Base-by-base conservation (phyloP, 2,797 vertebrate genomes). In the Spondyliosoma cantharus region DNA sequence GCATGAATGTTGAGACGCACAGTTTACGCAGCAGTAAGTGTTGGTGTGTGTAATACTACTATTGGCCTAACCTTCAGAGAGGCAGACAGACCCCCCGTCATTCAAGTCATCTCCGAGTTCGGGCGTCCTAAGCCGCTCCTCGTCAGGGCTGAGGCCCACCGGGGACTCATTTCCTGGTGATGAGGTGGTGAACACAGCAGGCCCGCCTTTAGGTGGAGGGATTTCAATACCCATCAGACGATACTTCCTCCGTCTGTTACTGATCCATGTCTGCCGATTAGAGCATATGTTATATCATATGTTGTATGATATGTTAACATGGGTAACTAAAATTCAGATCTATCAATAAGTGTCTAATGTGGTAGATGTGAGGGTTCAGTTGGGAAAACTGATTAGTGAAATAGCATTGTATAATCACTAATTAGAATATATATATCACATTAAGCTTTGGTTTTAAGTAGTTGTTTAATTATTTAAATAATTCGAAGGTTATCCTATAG, bases 161-260 rank as follows among this genome's bases (percentile, higher is more conserved):
- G 95, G 96, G 79, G 96, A 95, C 59, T 94, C 93, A 49, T 95
- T 92, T 83, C 96, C 96, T 5, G 91, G 91, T 52, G 90, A 86
- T 37, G 92, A 90, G 81, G 78, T 93, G 45, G 95, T 94, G 91
- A 99, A 98, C 86, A 96, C 95, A 90, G 97, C 96, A 85, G 97
- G 97, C 32, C 98, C 98, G 73, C 97, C 97, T 94, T 96, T 97
- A 77, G 98, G 97, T 74, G 97, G 96, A 71, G 97, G 98, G 85
- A 98, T 97, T 93, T 99, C 97, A 91, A 99, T 99, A 76, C 97
- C 97, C 97, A 99, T 98, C 87, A 99, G 95, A 84, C 98, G 97
- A 85, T 98, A 99, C 94, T 99, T 99, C 89, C 98, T 95, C 92
- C 98, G 96, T 86, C 97, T 95, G 95, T 99, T 99, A 89, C 98